Base-by-base conservation (phyloP, 2,113 vertebrate genomes). In the Dicrurus megarhynchus region DNA sequence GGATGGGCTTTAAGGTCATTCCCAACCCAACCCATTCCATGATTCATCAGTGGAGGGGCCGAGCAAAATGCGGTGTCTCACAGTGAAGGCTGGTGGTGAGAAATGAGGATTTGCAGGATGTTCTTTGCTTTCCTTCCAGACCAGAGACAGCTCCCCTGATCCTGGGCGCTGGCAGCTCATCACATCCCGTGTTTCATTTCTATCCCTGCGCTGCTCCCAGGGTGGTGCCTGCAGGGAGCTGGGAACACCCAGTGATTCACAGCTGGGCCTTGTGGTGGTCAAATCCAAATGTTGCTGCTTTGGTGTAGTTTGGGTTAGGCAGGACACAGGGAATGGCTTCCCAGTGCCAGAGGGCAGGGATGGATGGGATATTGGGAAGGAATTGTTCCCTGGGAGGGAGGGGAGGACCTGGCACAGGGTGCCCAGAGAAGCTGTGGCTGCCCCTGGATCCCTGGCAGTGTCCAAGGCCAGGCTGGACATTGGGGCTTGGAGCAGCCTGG, bases 161-260 rank as follows among this genome's bases (percentile, higher is more conserved):
- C 50, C 33, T 10, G 15, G 13, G 60, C 9, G 2, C 50, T 37
- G 41, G 3, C 46, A 44, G 2, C 46, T 65, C 3, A 0, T 57
- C 27, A 18, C 50, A 60, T 2, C 15, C 33, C 3, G 0, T 5
- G 52, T 50, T 33, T n/a, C 47, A 7, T 49, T 61, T 30, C 5
- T 4, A 0, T 46, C 8, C 18, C 15, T 70, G 44, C 0, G 1
- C 23, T 53, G 56, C 46, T 44, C 39, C 10, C 20, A 5, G 59
- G 18, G 18, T 41, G 9, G 13, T n/a, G 11, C 10, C 11, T 59
- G 33, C 71, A 42, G 67, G 80, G 49, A 46, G 12, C 44, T 35
- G 73, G 42, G 27, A 32, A 5, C 35, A 26, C 27, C 17, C 16
- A 27, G 39, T 11, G 70, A 10, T 47, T 39, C 35, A 15, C 39